Base-by-base conservation (phyloP, 2,888 invertebrate genomes). In the Marronus borbonicus region DNA sequence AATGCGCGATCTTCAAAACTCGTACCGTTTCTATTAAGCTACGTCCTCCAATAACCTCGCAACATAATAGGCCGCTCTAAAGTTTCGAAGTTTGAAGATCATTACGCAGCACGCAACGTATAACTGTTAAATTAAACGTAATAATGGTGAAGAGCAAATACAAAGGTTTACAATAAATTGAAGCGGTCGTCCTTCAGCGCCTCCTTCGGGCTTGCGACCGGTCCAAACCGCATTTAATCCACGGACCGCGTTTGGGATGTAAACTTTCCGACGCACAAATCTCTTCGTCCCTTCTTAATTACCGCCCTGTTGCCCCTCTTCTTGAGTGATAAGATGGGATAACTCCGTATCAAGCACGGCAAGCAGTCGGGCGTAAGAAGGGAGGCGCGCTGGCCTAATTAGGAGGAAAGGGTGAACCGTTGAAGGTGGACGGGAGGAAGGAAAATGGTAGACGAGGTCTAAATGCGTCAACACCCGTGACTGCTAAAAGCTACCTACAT, bases 251-350 rank as follows among this genome's bases (percentile, higher is more conserved):
- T 74, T 24, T 44, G 44, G 60, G 24, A 74, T 60, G 62, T 60
- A 74, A 74, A 74, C 72, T 74, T 60, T 49, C 60, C 58, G 20
- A 39, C 39, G 60, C 60, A 60, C 72, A 74, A 74, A 74, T 74
- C 72, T 74, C 72, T 44, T 74, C 44, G 72, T 60, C 60, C 72
- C 60, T 60, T 74, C 72, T 74, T 74, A 74, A 74, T 74, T 60
- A 60, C 60, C 58, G 24, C 72, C 10, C 49, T 20, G 58, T 28
- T 49, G 28, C 72, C 49, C 60, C 24, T 17, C 20, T 52, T 20
- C 24, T 60, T 74, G 39, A 60, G 58, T 74, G 72, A 74, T 74
- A 74, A 60, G 60, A 74, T 60, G 72, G 60, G 50, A 68, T 68
- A 49, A 50, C 24, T 68, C 49, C 62, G 62, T 12, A 62, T 62